Evolutionary conservation across 2,113 vertebrate species (phyloP), one percentile per base, ranked within the genome.

Genomic region (Halichoeres trimaculatus): DNA sequence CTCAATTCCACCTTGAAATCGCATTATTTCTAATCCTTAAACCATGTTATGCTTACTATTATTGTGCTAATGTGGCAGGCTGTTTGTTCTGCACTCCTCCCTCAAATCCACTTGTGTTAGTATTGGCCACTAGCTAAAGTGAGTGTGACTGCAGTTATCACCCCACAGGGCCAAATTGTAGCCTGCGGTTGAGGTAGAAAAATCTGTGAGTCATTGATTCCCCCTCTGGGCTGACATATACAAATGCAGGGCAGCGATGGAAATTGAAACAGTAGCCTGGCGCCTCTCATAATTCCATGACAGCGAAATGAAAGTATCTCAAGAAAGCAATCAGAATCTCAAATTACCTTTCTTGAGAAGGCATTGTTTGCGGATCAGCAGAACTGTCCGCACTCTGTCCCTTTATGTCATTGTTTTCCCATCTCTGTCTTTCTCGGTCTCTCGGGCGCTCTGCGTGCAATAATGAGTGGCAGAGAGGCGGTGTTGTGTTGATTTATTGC

Each of bases 401-500:
- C 66, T 81, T 85, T 73, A 70, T 84, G 78, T 88, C 80, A 10
- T 23, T 81, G 56, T 55, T 13, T n/a, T 84, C 56, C 58, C 61
- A 48, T 53, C 41, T 68, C 36, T 51, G 19, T 41, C 16, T 53
- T 2, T 41, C 30, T 38, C 47, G 52, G 51, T 41, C 61, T 81
- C 66, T 67, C 71, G 70, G 72, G 64, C 43, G 35, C 74, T 61
- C 47, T 40, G 45, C 68, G 63, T 19, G 73, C 76, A 34, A 78
- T 89, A 91, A 90, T 87, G 82, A 90, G 79, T 78, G 85, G 87
- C 81, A 84, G 83, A 81, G 80, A 54, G 66, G 77, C 7, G 30
- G 78, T 81, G 83, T 64, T 88, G 82, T 86, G 84, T 88, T 90
- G 91, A 92, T 92, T 90, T 89, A 91, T 90, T 88, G 91, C 88